Evolutionary conservation across 2,888 invertebrate genomes (phyloP).

Genomic region (Zhuqinia jingwanae): DNA sequence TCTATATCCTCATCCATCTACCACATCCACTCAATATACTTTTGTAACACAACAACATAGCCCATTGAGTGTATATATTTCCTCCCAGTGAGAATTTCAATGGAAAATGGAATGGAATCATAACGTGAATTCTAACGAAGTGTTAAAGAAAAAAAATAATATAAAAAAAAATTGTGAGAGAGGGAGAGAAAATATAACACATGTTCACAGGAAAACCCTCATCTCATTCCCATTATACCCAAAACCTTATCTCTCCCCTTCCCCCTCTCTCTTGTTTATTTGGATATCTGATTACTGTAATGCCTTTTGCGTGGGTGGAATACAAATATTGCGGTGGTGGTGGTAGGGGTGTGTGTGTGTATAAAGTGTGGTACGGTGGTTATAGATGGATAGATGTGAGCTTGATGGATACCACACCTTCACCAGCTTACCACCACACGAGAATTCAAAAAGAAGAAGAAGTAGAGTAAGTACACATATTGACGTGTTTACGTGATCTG

Average conservation of each 20-base stretch:
- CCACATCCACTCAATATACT: background rate
- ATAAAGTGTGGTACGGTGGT: background rate
- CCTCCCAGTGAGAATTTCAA: slow-evolving; percentile 23
- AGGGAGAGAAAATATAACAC: background rate
- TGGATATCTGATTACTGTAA: slow-evolving; percentile 54
- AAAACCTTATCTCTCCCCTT: slow-evolving; percentile 12
- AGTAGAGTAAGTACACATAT: slow-evolving; percentile 3
- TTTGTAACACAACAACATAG: background rate
- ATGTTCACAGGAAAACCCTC: slow-evolving; percentile 21
- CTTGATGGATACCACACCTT: slow-evolving; percentile 2
- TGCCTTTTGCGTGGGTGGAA: slow-evolving; percentile 29
- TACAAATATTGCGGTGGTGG: slow-evolving; percentile 14
- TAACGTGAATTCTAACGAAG: slow-evolving; percentile 45
- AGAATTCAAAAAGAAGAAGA: background rate
- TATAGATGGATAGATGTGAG: background rate
- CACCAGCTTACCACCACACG: too few relatives aligned
- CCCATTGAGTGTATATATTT: background rate
- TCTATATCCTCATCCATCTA: too few relatives aligned
- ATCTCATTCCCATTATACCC: slow-evolving; percentile 40
- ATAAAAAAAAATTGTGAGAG: background rate
- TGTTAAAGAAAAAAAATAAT: slow-evolving; percentile 21
- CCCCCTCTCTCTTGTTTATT: slow-evolving; percentile 33
- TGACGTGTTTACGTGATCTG: slow-evolving; percentile 35
- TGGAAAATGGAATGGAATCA: slow-evolving; percentile 40
- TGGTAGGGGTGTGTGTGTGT: background rate